Evolutionary conservation across 2,797 vertebrate species (phyloP).

Genomic region (Mormyrops boulengeri): DNA sequence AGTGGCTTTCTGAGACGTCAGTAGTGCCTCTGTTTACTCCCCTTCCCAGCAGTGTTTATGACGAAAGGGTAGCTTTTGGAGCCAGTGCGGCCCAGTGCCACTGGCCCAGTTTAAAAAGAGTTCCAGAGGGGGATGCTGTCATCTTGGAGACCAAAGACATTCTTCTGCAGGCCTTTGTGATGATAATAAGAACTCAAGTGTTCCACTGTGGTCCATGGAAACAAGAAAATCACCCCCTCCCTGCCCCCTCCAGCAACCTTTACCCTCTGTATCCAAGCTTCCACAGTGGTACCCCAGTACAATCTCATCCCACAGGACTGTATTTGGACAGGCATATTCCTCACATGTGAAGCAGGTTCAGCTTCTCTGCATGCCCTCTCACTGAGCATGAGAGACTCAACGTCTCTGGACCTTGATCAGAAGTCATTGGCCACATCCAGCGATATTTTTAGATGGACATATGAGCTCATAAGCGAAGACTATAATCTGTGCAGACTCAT

Average conservation of each 20-base stretch:
- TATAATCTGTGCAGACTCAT: neutral
- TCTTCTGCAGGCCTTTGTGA: conserved; percentile 17
- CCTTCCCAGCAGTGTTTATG: neutral
- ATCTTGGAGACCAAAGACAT: conserved; percentile 4
- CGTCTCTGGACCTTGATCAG: neutral
- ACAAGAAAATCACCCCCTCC: neutral
- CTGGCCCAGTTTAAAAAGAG: neutral
- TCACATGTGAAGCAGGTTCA: neutral
- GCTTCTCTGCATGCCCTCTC: neutral
- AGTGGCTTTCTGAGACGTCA: neutral
- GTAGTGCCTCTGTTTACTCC: neutral
- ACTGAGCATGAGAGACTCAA: neutral
- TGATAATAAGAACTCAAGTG: conserved; percentile 14
- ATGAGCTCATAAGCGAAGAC: neutral
- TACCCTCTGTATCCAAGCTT: conserved; percentile 13
- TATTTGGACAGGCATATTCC: neutral
- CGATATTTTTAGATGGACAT: neutral
- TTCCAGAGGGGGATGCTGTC: neutral
- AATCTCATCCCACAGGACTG: neutral
- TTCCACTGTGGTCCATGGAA: conserved; percentile 16
- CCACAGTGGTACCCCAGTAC: neutral
- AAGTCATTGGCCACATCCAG: neutral
- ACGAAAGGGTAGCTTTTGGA: neutral
- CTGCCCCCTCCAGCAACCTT: neutral
- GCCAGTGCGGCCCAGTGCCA: neutral